Conservation (phyloP, 2,888 invertebrate genomes). For the Julus scandinavius region DNA sequence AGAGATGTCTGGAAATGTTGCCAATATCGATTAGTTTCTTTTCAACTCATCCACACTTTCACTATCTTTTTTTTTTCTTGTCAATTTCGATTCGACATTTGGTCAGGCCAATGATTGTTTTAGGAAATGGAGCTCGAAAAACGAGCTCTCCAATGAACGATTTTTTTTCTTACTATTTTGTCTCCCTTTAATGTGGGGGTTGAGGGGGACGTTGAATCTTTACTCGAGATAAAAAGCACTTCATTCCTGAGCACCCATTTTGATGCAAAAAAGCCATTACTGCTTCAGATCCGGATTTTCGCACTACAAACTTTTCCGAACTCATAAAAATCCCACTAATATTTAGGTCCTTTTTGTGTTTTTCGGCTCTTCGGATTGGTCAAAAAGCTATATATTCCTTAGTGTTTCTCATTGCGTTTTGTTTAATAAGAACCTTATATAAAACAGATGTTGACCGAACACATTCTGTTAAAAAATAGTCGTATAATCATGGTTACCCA, state of each 20-base stretch:
- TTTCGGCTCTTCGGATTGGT: background rate
- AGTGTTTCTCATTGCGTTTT: background rate
- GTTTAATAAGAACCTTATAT: background rate
- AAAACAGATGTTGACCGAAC: background rate
- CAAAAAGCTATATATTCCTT: background rate
- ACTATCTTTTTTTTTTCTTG: slow-evolving; percentile 18
- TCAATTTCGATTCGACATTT: slow-evolving; percentile 50
- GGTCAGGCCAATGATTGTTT: slow-evolving; percentile 50
- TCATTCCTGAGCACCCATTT: slow-evolving; percentile 27
- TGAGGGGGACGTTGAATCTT: background rate
- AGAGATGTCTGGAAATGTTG: slow-evolving; percentile 32
- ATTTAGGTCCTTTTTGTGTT: background rate
- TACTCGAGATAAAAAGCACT: slow-evolving; percentile 3
- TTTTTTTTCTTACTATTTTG: background rate
- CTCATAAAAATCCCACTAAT: background rate
- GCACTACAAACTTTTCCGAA: background rate
- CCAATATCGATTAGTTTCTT: slow-evolving; percentile 47
- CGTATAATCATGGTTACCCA: too few species aligned
- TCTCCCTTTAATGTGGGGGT: background rate
- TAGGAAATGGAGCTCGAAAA: slow-evolving; percentile 51
- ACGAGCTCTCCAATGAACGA: background rate
- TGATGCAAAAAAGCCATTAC: slow-evolving; percentile 21
- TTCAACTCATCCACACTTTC: slow-evolving; percentile 49
- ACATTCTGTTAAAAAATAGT: too few species aligned
- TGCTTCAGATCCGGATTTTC: background rate